A percentile compares a stretch with the other conserved stretches of the same genome.
These are phyloP conservation scores for Himalopsyche tibetana DNA, from an alignment of 2,888 invertebrate genomes.

Conservation along the genomic window DNA sequence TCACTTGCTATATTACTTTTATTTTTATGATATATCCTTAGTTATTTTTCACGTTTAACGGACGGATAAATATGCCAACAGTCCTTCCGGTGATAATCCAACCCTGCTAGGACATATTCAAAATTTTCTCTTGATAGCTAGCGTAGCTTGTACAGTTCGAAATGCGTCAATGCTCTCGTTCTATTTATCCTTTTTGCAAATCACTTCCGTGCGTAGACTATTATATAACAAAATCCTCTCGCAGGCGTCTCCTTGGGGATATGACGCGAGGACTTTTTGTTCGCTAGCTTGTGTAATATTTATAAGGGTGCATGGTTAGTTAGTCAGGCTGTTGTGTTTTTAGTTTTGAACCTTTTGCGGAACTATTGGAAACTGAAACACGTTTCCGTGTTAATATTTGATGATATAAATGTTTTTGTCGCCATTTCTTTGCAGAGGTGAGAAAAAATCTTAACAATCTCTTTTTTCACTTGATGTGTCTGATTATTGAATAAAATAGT, in stretches of 20 bases:
- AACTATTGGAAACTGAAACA: conserved; percentile 7
- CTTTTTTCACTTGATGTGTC: too few species aligned
- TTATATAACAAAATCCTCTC: conserved; percentile 52
- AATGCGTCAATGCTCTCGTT: conserved; percentile 32
- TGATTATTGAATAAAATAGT: too few species aligned
- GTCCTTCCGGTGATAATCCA: conserved; percentile 47
- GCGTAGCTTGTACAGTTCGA: conserved; percentile 6
- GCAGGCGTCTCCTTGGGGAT: conserved; percentile 4
- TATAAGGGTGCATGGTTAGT: conserved; percentile 59
- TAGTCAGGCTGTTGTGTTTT: conserved; percentile 57
- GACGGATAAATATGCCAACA: background rate
- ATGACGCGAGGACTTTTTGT: conserved; percentile 46
- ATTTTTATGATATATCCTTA: too few species aligned
- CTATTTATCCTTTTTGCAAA: conserved; percentile 58
- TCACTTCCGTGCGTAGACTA: conserved; percentile 57
- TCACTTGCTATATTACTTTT: too few species aligned
- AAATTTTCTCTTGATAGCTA: background rate
- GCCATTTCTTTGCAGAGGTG: background rate
- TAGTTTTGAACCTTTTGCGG: conserved; percentile 11
- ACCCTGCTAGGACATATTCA: conserved; percentile 45
- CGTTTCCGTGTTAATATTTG: background rate
- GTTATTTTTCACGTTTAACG: too few species aligned
- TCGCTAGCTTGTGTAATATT: conserved; percentile 54
- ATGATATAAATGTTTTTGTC: conserved; percentile 9
- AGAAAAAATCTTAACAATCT: background rate